phyloP scores from a whole-genome alignment of 1,140 invertebrate genomes.

The Gonioctena quinquepunctata region DNA sequence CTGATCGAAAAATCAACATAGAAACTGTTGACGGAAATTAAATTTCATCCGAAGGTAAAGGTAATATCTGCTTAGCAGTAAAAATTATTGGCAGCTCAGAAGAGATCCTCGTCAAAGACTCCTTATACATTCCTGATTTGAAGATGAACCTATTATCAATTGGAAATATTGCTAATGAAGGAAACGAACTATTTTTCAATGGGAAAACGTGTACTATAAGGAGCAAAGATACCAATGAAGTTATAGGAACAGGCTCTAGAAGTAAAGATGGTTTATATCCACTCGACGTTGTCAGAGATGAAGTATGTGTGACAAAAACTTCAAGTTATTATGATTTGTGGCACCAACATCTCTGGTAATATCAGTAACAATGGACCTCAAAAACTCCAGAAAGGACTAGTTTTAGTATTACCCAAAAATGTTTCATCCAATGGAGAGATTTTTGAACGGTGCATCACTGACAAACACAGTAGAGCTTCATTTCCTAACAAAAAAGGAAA shows the following conservation, averaged over 20 bases:
- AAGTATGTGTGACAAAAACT: neutral
- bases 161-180: neutral
- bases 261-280: conserved; percentile 5
- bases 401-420: neutral
- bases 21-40: conserved; percentile 8
- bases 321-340: neutral
- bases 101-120: neutral
- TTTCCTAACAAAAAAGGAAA: conserved; percentile 22
- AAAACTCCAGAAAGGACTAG: neutral
- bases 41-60: neutral
- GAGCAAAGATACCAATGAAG: neutral
- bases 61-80: neutral
- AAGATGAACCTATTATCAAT: conserved; percentile 19
- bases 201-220: conserved; percentile 16
- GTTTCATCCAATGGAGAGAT: neutral
- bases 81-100: neutral
- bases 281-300: neutral
- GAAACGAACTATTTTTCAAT: conserved; percentile 17
- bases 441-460: conserved; percentile 45
- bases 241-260: too few species aligned
- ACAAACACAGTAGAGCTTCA: conserved; percentile 36
- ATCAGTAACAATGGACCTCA: neutral
- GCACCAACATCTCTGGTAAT: neutral
- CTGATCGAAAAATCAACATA: conserved; percentile 35
- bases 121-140: conserved; percentile 10